Percentiles rank a stretch among this genome's conserved stretches.
Conservation (phyloP, 2,113 vertebrate genomes). For the Dromas ardeola region DNA sequence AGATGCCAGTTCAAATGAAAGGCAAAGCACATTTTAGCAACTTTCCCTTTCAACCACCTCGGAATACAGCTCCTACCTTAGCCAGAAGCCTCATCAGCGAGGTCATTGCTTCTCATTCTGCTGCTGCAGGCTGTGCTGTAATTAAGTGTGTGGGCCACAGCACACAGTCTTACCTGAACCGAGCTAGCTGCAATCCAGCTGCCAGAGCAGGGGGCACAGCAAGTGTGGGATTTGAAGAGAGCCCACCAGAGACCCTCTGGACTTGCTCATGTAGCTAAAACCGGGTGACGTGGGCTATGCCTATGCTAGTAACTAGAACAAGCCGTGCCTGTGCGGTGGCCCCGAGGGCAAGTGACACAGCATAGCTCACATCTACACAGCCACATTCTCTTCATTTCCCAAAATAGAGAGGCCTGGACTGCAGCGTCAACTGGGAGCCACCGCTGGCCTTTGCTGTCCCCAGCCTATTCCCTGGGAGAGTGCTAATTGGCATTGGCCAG, state of each 20-base stretch:
- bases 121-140: not conserved
- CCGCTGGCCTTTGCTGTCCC: accelerated
- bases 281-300: accelerated
- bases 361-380: not conserved
- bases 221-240: not conserved
- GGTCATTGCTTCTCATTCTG: not conserved
- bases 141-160: not conserved
- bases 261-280: not conserved
- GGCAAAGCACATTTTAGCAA: not conserved
- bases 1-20: not conserved
- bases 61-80: not conserved
- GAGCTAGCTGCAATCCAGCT: not conserved
- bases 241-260: not conserved
- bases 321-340: accelerated
- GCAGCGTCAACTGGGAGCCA: not conserved
- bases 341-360: not conserved
- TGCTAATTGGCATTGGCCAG: not conserved
- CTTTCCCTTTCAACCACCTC: not conserved
- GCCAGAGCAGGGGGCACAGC: not conserved
- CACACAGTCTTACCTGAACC: not conserved
- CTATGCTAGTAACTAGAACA: not conserved
- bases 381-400: not conserved
- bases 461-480: accelerated
- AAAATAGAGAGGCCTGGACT: not conserved
- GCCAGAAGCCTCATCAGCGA: not conserved